Evolutionary conservation across 2,113 vertebrate genomes (phyloP).

Genomic region (Heterocephalus glaber): DNA sequence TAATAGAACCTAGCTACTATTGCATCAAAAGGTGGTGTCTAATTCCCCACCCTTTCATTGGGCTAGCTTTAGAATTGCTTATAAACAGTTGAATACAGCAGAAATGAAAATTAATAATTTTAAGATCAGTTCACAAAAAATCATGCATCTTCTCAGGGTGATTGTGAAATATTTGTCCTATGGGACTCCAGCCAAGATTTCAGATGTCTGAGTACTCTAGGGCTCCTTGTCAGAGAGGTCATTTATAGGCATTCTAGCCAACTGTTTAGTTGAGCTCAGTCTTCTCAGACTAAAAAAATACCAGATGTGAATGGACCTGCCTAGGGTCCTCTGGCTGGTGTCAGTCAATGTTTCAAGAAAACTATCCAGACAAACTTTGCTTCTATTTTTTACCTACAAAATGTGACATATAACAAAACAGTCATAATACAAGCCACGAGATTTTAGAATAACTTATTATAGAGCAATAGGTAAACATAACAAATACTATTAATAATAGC

Average conservation of each 20-base stretch:
- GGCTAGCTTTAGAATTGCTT: not conserved
- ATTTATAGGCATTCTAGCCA: accelerated
- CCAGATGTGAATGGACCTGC: not conserved
- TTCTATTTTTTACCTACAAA: not conserved
- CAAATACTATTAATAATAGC: not conserved
- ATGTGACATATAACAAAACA: not conserved
- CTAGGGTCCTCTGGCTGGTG: not conserved
- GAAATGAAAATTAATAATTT: not conserved
- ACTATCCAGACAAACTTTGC: not conserved
- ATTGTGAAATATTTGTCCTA: not conserved
- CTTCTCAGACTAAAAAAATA: not conserved
- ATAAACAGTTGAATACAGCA: not conserved
- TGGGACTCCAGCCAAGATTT: not conserved
- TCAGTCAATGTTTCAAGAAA: not conserved
- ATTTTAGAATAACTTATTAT: not conserved
- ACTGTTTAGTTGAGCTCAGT: not conserved
- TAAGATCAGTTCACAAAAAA: not conserved
- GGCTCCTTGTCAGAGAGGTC: not conserved
- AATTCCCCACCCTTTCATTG: not conserved
- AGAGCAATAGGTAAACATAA: not conserved
- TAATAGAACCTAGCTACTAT: too few species aligned
- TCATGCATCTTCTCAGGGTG: not conserved
- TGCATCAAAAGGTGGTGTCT: not conserved
- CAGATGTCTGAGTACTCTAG: not conserved
- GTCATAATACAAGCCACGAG: not conserved